Base-by-base conservation (phyloP, 2,797 vertebrate genomes). In the Phoebastria nigripes region DNA sequence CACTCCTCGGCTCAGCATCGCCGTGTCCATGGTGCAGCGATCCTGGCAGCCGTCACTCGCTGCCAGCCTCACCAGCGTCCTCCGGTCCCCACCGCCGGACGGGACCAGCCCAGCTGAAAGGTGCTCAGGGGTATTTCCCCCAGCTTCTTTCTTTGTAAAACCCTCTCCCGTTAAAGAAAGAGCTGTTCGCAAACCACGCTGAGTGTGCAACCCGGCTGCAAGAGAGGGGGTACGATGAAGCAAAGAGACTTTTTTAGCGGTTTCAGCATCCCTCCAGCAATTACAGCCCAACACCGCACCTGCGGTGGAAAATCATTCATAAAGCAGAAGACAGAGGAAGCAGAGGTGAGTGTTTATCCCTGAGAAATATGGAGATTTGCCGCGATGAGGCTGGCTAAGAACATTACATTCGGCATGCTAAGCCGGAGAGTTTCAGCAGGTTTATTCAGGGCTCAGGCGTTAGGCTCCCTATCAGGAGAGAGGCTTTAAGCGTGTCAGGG, bases 321-420 rank as follows among this genome's bases (percentile, higher is more conserved):
- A 16, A 31, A 87, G 87, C 61, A 65, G 95, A 21, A 94, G 49
- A 12, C 4, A 33, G 82, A n/a, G 62, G 66, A 88, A 90, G 86
- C 80, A 92, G 95, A 93, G 86, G 92, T 58, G 93, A 90, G 70
- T 31, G 80, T 93, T 96, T 82, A 96, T 96, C 95, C 92, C 88
- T 4, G 54, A 21, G 67, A 71, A 96, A 94, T 56, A 63, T 18
- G 89, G 81, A 94, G 88, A 92, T 95, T 97, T 93, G 83, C 86
- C 2, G 7, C 35, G 67, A 85, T 78, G 85, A 95, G 86, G 95
- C 93, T 91, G 82, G n/a, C 92, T 93, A 78, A 92, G 91, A 93
- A 90, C 82, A 71, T 92, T 82, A 56, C 92, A 78, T 65, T 58
- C 2, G 22, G 77, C 79, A 52, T 9, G 70, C 92, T 93, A 63